phyloP scores from a whole-genome alignment of 2,888 invertebrate genomes.

The Diadegma fenestrale region DNA sequence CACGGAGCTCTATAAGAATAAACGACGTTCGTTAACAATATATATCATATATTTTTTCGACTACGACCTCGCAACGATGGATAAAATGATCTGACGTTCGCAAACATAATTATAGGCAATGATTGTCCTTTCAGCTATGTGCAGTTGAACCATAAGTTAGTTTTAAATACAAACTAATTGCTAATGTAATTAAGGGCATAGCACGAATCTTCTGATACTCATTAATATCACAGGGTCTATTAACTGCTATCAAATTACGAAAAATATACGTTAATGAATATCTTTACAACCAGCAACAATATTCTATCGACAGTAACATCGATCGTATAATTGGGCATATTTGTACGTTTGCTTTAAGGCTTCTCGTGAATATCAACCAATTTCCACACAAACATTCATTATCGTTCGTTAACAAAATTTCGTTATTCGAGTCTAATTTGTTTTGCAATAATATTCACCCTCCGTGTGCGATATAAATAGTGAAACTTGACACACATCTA shows the following conservation, averaged over 20 bases:
- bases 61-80: not conserved
- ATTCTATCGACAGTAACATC: not conserved
- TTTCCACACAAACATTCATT: constrained; percentile 51
- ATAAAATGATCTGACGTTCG: not conserved
- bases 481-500: not conserved
- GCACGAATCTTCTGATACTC: constrained; percentile 47
- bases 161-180: constrained; percentile 6
- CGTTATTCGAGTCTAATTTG: constrained; percentile 20
- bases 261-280: constrained; percentile 7
- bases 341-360: constrained; percentile 70
- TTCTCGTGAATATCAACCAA: constrained; percentile 68
- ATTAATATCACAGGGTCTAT: constrained; percentile 56
- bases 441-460: constrained; percentile 14
- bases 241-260: constrained; percentile 26
- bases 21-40: constrained; percentile 1
- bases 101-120: not conserved
- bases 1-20: not conserved
- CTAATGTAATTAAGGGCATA: constrained; percentile 26
- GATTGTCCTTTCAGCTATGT: not conserved
- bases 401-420: not conserved
- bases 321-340: constrained; percentile 34
- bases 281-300: constrained; percentile 54
- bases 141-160: constrained; percentile 9
- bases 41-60: not conserved
- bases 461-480: constrained; percentile 9